Evolutionary conservation across 2,797 vertebrate genomes (phyloP).

Genomic region (Botia almorhae): DNA sequence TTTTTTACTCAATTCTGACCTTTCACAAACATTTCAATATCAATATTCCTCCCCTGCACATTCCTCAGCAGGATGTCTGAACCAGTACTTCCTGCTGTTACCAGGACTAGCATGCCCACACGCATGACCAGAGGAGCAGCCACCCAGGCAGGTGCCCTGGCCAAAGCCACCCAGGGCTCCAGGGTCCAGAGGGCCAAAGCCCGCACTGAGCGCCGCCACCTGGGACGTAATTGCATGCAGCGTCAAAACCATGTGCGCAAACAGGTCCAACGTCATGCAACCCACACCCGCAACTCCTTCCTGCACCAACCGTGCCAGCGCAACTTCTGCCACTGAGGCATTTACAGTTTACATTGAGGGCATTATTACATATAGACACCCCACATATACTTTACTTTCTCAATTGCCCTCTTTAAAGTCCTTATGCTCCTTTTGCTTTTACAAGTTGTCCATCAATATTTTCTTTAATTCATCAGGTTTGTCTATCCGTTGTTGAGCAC

Average conservation of each 20-base stretch:
- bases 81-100: conserved; percentile 70
- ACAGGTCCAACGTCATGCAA: conserved; percentile 79
- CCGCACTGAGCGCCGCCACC: conserved; percentile 83
- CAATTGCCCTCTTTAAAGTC: conserved; percentile 22
- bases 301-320: conserved; percentile 96
- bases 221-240: conserved; percentile 88
- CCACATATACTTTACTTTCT: conserved; percentile 17
- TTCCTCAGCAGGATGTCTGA: conserved; percentile 76
- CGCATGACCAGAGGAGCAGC: conserved; percentile 77
- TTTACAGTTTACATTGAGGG: conserved; percentile 74
- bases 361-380: conserved; percentile 64
- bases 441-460: conserved; percentile 20
- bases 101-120: conserved; percentile 69
- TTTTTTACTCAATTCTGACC: not conserved
- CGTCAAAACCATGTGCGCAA: conserved; percentile 91
- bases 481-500: conserved; percentile 1
- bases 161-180: conserved; percentile 87
- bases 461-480: conserved; percentile 28
- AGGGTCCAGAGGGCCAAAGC: conserved; percentile 89
- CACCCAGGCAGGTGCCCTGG: conserved; percentile 82
- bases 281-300: conserved; percentile 82
- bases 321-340: conserved; percentile 89
- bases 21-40: not conserved
- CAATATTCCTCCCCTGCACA: not conserved
- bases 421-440: conserved; percentile 16